Base-by-base conservation (phyloP, 2,113 vertebrate species). In the Pica pica region DNA sequence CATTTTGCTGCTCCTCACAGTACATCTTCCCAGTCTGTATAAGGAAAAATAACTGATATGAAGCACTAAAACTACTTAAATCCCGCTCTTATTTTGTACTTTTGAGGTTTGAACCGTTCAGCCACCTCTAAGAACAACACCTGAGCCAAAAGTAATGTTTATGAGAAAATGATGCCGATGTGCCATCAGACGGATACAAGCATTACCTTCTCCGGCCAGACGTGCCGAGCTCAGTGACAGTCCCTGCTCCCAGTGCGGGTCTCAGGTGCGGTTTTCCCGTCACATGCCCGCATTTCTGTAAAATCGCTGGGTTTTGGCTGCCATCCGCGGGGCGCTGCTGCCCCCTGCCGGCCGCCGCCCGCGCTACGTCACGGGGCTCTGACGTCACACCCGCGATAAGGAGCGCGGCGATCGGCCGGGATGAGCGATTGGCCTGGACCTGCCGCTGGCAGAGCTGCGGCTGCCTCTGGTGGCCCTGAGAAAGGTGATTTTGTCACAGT, bases 291-390 rank as follows among this genome's bases (percentile, higher is more conserved):
- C 1, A 12, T 42, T 44, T 2, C 2, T 1, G 7, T 3, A 28
- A 24, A 56, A 15, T 6, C 26, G 2, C 78, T 0, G 11, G 10
- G 0, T 0, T 2, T 2, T 4, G 24, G 65, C 7, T 0, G 31
- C 33, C 76, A 21, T 37, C 56, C 47, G 89, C 77, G 70, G 92
- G 81, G 3, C 37, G 65, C 42, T 61, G 82, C 46, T 76, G 94
- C 96, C 94, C 95, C 61, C 97, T 97, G 95, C 91, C 83, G 97
- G 95, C 60, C 37, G 9, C 21, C 6, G 44, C 6, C 6, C 7
- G 8, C 46, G 0, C 21, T 12, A 10, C 42, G 19, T 60, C 67
- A 23, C 2, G 12, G 5, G 7, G 26, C 30, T 26, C 1, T 39
- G 67, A 39, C 31, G 35, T 61, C 74, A 37, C 0, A 4, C 2